Base-by-base conservation (phyloP, 2,888 invertebrate genomes). In the Trimorus sp. region DNA sequence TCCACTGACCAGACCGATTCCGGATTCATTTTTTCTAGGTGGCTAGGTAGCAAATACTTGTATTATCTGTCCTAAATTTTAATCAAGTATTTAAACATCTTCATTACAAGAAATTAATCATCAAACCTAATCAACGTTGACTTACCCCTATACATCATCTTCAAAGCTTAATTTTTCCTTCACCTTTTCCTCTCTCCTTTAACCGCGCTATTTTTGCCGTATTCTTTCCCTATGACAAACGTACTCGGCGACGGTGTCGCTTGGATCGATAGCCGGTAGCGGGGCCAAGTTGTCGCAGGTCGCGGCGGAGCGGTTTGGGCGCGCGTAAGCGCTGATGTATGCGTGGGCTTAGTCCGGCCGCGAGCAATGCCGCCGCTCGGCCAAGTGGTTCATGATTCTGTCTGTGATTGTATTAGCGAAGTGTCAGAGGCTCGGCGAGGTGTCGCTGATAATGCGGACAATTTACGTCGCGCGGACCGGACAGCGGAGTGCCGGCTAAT, bases 351-450 rank as follows among this genome's bases (percentile, higher is more conserved):
- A 70, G 59, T 62, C 26, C 26, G 26, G 26, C 26, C 58, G 26
- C 40, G 73, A 54, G 78, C 78, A 69, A 60, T 79, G 58, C 66
- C n/a, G 59, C 48, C 77, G 53, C 54, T 51, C 65, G 49, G 69
- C 70, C 74, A 66, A 79, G 79, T 71, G 79, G 82, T 82, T 79
- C 76, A 76, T 79, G 79, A 79, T 82, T 79, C 76, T 68, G 71
- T 71, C 76, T 59, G 76, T 71, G 79, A 83, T 79, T 76, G 70
- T 71, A 79, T 82, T 82, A 79, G 75, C 68, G 59, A 82, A 76
- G 79, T 79, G 79, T 82, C 75, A 82, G 65, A 68, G 79, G 56
- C 70, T 69, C 11, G 71, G 56, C 48, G 11, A 70, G 51, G 75
- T 70, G 71, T 74, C 70, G 70, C 54, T 69, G 77, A 78, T 78